Percentiles rank a stretch among this genome's conserved stretches.
phyloP scores from a whole-genome alignment of 2,888 invertebrate genomes.

The Brachyptera putata region DNA sequence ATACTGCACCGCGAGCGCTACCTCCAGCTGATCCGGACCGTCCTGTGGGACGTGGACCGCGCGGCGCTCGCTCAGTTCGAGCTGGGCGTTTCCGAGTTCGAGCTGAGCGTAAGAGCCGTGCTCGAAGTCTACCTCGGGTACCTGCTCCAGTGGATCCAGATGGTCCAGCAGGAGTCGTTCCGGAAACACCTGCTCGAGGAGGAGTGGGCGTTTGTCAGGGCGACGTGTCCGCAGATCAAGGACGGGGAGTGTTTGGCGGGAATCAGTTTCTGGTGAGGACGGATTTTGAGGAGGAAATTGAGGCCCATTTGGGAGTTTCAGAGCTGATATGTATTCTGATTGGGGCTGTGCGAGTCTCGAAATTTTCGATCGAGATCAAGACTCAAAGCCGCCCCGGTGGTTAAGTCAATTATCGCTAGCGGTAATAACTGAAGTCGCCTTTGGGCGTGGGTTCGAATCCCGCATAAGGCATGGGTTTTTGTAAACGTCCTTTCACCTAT shows the following conservation, averaged over 20 bases:
- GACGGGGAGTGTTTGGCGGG: constrained; percentile 72
- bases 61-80: constrained; percentile 49
- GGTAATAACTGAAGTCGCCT: too few relatives aligned
- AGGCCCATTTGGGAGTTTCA: too few relatives aligned
- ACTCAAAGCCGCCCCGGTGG: too few relatives aligned
- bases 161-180: constrained; percentile 56
- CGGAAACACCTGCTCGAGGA: constrained; percentile 76
- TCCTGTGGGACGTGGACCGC: constrained; percentile 48
- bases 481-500: too few relatives aligned
- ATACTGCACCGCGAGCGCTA: constrained; percentile 76
- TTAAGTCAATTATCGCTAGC: too few relatives aligned
- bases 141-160: constrained; percentile 74
- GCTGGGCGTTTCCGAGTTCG: constrained; percentile 65
- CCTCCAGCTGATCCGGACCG: constrained; percentile 59
- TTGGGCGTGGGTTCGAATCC: too few relatives aligned
- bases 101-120: constrained; percentile 56
- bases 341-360: too few relatives aligned
- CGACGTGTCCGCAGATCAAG: constrained; percentile 70
- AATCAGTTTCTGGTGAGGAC: constrained; percentile 70
- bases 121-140: constrained; percentile 79
- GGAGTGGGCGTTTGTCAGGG: constrained; percentile 83
- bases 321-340: too few relatives aligned
- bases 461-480: too few relatives aligned
- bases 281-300: too few relatives aligned
- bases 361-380: too few relatives aligned